Base-by-base conservation (phyloP, 2,888 invertebrate species). In the Epistrophe grossulariae region DNA sequence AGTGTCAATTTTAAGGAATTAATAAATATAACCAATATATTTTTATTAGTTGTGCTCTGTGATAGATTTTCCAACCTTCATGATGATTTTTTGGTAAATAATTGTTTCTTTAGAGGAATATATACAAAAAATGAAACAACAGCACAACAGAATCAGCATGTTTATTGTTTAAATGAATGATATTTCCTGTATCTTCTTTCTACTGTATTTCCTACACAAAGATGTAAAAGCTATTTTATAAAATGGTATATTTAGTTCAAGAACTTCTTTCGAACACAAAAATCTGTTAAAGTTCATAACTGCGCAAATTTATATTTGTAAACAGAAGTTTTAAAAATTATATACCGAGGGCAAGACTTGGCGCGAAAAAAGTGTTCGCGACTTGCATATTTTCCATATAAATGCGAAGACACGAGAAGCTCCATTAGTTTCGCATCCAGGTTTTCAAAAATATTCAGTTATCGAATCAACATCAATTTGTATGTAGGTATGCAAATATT, bases 401-500 rank as follows among this genome's bases (percentile, higher is more conserved):
- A 24, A 15, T 15, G n/a, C n/a, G 24, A 17, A 60, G 38, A 1
- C 52, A 59, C 10, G 11, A 38, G 11, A 35, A 35, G 6, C 19
- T 40, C 19, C 24, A 19, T 19, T 11, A 62, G 5, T 15, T 19
- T 43, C 6, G 4, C 24, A 62, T 24, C 13, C 8, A 31, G 11
- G 48, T n/a, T 31, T 45, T 45, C 17, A n/a, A 31, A 40, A 62
- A 68, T 68, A 50, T 38, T 15, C 55, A 19, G 38, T 68, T 35
- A 68, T 48, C 50, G 19, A 68, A 68, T 76, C 83, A 68, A 60
- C 83, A 79, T 87, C 85, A 66, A 57, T 50, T 55, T 43, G 11
- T 15, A 43, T 57, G n/a, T 31, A 43, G 66, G 60, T 62, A 72
- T 79, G 83, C 83, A 87, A 87, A 79, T 82, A 74, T 82, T 70